phyloP scores from a whole-genome alignment of 1,140 invertebrate genomes.

The Drosophila tani region DNA sequence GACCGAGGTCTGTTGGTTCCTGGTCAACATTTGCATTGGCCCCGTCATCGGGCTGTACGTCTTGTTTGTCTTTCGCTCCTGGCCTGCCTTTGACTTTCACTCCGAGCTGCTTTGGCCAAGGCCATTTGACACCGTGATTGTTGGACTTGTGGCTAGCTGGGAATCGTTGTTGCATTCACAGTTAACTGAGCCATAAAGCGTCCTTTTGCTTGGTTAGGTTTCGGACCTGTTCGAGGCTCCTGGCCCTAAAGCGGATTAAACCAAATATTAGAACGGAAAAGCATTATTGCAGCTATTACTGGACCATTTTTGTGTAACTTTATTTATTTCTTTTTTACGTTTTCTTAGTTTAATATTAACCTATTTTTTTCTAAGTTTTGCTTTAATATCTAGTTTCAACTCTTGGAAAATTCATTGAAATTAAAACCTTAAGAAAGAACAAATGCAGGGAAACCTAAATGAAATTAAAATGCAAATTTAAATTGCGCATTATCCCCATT shows the following conservation, averaged over 20 bases:
- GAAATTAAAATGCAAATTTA: background rate
- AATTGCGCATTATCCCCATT: background rate
- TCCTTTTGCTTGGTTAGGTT: constrained; percentile 28
- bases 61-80: constrained; percentile 64
- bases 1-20: constrained; percentile 10
- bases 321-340: no score
- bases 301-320: background rate
- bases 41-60: constrained; percentile 56
- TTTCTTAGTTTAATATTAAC: background rate
- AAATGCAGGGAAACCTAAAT: background rate
- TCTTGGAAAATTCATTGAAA: background rate
- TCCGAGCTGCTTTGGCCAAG: constrained; percentile 32
- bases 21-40: constrained; percentile 57
- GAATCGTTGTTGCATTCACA: constrained; percentile 30
- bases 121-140: constrained; percentile 54
- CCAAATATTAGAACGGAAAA: background rate
- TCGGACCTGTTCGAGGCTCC: background rate
- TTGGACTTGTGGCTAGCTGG: constrained; percentile 22
- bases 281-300: background rate
- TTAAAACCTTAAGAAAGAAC: no score
- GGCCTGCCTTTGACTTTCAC: constrained; percentile 49
- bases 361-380: background rate
- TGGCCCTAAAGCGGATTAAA: background rate
- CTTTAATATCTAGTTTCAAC: background rate
- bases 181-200: constrained; percentile 38